Percentiles rank a stretch among this genome's conserved stretches.
phyloP scores from a whole-genome alignment of 2,888 invertebrate species.

The Drosophila niveifrons region DNA sequence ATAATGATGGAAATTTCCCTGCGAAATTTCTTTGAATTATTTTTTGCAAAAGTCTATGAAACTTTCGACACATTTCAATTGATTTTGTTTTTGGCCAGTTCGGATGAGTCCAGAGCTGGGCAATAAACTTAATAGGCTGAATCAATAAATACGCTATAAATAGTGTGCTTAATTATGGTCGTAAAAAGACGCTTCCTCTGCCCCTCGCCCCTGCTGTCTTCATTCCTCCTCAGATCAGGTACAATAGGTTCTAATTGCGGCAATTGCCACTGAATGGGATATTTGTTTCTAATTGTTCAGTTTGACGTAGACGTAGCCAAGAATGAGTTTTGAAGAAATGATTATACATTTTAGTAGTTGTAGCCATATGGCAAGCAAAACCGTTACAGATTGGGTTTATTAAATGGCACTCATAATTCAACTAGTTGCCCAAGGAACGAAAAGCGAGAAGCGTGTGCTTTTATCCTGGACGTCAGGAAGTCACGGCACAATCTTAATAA shows the following conservation, averaged over 20 bases:
- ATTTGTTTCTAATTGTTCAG: conserved; percentile 42
- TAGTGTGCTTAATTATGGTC: conserved; percentile 35
- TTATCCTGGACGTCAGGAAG: conserved; percentile 37
- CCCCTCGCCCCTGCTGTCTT: neutral
- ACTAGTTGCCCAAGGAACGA: neutral
- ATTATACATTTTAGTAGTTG: neutral
- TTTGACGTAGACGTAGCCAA: conserved; percentile 9
- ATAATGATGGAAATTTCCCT: neutral
- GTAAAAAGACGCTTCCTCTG: conserved; percentile 3
- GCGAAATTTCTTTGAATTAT: neutral
- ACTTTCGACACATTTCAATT: conserved; percentile 52
- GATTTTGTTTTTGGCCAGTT: conserved; percentile 48
- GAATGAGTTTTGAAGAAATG: conserved; percentile 20
- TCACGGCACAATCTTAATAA: conserved; percentile 68
- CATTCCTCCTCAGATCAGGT: conserved; percentile 15
- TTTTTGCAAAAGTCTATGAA: neutral
- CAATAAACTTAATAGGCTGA: conserved; percentile 30
- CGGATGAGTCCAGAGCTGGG: conserved; percentile 5
- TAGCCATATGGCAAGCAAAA: conserved; percentile 46
- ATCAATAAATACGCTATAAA: conserved; percentile 56
- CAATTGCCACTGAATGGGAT: conserved; percentile 32
- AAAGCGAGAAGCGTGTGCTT: neutral
- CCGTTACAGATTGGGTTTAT: conserved; percentile 36
- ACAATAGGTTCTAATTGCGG: conserved; percentile 61
- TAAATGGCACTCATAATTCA: conserved; percentile 52